Conservation (phyloP, 2,888 invertebrate genomes). For the Callyntrura guangdongensis region DNA sequence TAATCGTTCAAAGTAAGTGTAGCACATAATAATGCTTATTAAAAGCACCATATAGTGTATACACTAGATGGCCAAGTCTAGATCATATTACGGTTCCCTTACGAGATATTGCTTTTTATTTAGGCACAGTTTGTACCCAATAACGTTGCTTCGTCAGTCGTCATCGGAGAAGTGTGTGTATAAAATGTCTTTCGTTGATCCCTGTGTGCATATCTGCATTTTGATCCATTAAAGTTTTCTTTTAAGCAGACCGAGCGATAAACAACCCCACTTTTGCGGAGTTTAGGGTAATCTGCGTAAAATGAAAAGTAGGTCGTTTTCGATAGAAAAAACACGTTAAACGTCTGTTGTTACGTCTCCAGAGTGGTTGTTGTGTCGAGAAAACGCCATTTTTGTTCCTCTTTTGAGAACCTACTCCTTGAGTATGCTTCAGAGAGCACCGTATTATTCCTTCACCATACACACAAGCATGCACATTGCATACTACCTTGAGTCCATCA, state of each 20-base stretch:
- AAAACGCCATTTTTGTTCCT: conserved; percentile 4
- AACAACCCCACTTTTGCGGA: conserved; percentile 60
- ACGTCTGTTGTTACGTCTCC: conserved; percentile 38
- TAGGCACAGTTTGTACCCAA: conserved; percentile 1
- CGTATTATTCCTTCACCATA: not conserved
- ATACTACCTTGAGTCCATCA: not conserved
- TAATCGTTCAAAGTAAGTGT: not conserved
- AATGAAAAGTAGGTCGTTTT: conserved; percentile 73
- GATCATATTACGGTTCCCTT: not conserved
- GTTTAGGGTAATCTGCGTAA: conserved; percentile 72
- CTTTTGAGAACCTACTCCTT: not conserved
- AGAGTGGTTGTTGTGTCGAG: conserved; percentile 34
- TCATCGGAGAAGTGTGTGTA: conserved; percentile 6
- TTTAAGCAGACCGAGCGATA: conserved; percentile 59
- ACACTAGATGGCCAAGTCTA: not conserved
- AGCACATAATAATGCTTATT: not conserved
- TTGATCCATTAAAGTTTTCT: conserved; percentile 53
- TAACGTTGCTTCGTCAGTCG: not conserved
- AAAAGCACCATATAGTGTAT: not conserved
- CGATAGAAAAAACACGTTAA: conserved; percentile 43
- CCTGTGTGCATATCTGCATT: conserved; percentile 55
- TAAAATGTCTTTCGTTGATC: conserved; percentile 2
- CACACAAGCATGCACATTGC: not conserved
- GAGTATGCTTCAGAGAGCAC: no score
- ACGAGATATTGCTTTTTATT: conserved; percentile 22